Percentiles rank a stretch among this genome's conserved stretches.
phyloP scores from a whole-genome alignment of 64 coral and sea anemone genomes.

The Acropora tenuis region DNA sequence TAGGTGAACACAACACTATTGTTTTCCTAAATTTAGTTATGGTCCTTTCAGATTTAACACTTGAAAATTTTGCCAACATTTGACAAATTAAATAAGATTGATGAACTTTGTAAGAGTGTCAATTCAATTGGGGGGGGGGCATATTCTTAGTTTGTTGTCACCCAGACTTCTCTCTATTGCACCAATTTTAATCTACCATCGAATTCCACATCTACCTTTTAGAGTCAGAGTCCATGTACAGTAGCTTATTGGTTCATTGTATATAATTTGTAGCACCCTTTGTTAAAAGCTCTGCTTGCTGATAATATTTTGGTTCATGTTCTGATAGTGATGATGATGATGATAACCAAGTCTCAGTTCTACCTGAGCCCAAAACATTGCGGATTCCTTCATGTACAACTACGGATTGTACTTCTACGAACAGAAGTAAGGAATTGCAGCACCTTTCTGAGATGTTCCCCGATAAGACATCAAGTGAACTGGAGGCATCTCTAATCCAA shows the following conservation, averaged over 20 bases:
- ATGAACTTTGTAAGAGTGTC: too few relatives aligned
- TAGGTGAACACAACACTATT: too few relatives aligned
- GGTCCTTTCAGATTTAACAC: too few relatives aligned
- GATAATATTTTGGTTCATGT: constrained; percentile 51
- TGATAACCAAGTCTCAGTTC: too few relatives aligned
- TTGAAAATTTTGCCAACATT: too few relatives aligned
- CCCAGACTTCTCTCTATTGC: neutral
- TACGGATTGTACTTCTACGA: neutral
- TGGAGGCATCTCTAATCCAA: constrained; percentile 24
- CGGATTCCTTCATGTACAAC: too few relatives aligned
- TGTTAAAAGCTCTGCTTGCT: neutral
- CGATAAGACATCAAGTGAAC: constrained; percentile 49
- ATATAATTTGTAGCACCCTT: neutral
- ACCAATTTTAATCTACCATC: constrained; percentile 2
- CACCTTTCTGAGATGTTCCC: constrained; percentile 76
- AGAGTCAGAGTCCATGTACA: neutral
- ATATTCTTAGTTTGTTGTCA: too few relatives aligned
- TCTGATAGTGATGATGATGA: constrained; percentile 15
- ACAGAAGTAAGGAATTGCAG: constrained; percentile 34
- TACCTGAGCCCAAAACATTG: too few relatives aligned
- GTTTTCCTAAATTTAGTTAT: too few relatives aligned
- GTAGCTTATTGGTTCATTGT: neutral
- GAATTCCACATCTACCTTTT: constrained; percentile 2
- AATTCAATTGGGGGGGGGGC: too few relatives aligned
- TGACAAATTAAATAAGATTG: too few relatives aligned